A percentile compares a stretch with the other conserved stretches of the same genome.
Conservation (phyloP, 1,140 invertebrate genomes). For the Pogonomyrmex barbatus region DNA sequence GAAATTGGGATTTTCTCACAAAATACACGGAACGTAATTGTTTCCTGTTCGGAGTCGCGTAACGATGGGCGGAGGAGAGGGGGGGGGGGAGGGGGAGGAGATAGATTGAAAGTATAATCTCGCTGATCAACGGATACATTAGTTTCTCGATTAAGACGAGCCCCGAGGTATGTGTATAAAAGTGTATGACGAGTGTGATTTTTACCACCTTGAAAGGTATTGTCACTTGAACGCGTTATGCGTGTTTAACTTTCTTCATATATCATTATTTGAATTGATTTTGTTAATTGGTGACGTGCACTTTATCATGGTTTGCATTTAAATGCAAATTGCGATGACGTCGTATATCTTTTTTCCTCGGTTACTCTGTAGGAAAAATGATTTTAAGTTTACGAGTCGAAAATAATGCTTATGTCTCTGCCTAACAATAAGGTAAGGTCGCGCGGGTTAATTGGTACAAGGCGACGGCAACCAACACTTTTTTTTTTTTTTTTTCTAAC, state of each 20-base stretch:
- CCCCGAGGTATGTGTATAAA: background rate
- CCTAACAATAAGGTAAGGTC: constrained; percentile 5
- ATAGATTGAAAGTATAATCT: constrained; percentile 23
- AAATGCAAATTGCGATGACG: constrained; percentile 20
- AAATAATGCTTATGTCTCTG: background rate
- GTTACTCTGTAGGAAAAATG: background rate
- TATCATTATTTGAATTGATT: constrained; percentile 14
- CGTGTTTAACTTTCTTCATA: background rate
- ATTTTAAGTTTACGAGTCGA: background rate
- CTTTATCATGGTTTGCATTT: background rate
- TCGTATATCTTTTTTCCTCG: background rate
- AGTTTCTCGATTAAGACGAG: constrained; percentile 7
- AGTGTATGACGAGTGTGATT: background rate
- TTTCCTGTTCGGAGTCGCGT: constrained; percentile 1
- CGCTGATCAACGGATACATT: background rate
- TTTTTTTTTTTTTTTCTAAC: background rate
- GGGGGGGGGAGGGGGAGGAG: background rate
- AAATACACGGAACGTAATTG: constrained; percentile 14
- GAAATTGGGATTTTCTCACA: constrained; percentile 44
- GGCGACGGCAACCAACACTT: background rate
- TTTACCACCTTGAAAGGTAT: background rate
- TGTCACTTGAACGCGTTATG: background rate
- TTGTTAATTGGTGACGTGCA: background rate
- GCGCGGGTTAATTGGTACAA: constrained; percentile 30
- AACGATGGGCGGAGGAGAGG: background rate